Percentiles rank a stretch among this genome's conserved stretches.
phyloP scores from a whole-genome alignment of 1,140 invertebrate genomes.

The Oreohelix idahoensis region DNA sequence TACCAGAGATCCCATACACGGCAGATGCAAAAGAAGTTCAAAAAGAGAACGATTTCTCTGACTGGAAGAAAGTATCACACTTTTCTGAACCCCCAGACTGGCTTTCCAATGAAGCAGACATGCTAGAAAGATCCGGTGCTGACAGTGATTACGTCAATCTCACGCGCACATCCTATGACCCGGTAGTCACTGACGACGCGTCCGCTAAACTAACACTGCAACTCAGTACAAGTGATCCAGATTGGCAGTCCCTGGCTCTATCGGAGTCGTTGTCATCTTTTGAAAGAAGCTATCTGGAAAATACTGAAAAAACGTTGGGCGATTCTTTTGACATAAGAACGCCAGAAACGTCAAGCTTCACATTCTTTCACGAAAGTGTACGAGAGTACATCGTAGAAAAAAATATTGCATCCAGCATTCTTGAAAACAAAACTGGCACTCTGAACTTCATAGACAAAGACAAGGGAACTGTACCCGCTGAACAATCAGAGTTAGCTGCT shows the following conservation, averaged over 20 bases:
- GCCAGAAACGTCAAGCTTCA: not conserved
- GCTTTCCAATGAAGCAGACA: not conserved
- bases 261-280: not conserved
- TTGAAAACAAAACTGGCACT: not conserved
- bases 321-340: not conserved
- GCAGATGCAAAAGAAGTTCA: not conserved
- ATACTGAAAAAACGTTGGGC: not conserved
- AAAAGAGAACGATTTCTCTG: not conserved
- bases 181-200: not conserved
- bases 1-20: not conserved
- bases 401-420: not conserved
- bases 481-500: no score
- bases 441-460: no score
- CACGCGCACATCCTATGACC: not conserved
- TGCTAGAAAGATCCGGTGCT: not conserved
- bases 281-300: not conserved
- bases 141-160: not conserved
- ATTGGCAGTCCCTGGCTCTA: not conserved
- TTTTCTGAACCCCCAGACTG: not conserved
- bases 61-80: no score
- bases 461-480: no score
- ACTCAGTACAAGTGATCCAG: not conserved
- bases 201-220: not conserved
- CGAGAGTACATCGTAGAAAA: not conserved
- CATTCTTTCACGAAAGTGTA: not conserved